Evolutionary conservation across 64 coral and sea anemone species (phyloP), one percentile per base, ranked within the genome.

Genomic region (Anthopleura sola): DNA sequence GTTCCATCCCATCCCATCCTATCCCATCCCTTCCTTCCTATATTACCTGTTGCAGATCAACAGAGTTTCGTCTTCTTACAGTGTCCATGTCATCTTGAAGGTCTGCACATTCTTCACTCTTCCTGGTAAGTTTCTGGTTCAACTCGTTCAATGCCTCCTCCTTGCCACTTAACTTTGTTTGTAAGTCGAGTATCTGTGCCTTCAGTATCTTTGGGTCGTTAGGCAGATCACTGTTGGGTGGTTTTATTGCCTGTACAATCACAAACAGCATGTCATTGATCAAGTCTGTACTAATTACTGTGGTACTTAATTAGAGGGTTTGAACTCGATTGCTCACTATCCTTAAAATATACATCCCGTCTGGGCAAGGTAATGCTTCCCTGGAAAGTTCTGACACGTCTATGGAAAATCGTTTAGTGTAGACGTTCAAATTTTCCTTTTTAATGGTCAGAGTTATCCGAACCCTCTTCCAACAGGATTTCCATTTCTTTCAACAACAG

Each of bases 21-120:
- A 21, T 24, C 57, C 4, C 20, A 21, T 60, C 24, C 57, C 19
- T 60, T 60, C 12, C 23, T 60, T 60, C 57, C 0, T 11, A 26
- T 3, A 15, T 12, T 86, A 96, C 94, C 94, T 96, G 94, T 57
- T 96, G 94, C 20, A 96, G 40, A 75, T 92, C 94, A 77, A 90
- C 85, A 1, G 94, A 90, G 75, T 54, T 96, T 83, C 87, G 82
- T 29, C 68, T 96, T 38, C 94, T 96, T 21, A 96, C 53, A 6
- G 87, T 90, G 29, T 90, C 87, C 46, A 78, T 90, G 55, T 96
- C 94, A 32, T 96, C 94, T 51, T 90, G 32, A 51, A 96, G 83
- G 60, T 83, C 84, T 78, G 83, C 85, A 62, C 94, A 96, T 69
- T 96, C 90, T 75, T 96, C 94, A 0, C 87, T 78, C 82, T 96